Evolutionary conservation across 1,140 invertebrate species (phyloP).

Genomic region (Philopotamus ludificatus): DNA sequence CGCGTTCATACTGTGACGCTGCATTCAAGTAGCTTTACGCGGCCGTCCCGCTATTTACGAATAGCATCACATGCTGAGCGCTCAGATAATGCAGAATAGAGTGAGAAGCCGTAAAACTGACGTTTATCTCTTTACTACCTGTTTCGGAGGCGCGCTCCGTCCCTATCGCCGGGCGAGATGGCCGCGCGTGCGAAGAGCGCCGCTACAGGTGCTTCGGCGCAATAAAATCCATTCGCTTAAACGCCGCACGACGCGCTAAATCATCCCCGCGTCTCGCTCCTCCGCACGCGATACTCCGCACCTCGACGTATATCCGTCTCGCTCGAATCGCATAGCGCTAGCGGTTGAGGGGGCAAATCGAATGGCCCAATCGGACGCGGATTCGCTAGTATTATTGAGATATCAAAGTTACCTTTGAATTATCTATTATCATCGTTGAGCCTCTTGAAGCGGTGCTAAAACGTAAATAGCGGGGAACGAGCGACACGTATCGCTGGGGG

Average conservation of each 20-base stretch:
- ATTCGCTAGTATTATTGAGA: conserved; percentile 33
- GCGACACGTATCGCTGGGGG: too few species aligned
- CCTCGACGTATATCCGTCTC: conserved; percentile 46
- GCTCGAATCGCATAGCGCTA: conserved; percentile 27
- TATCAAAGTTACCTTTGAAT: conserved; percentile 32
- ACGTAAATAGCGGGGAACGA: conserved; percentile 14
- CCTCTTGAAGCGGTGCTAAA: conserved; percentile 3
- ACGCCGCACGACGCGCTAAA: conserved; percentile 42
- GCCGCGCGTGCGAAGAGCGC: conserved; percentile 32
- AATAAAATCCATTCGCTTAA: conserved; percentile 33
- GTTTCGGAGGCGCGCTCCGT: conserved; percentile 52
- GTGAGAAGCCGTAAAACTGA: conserved; percentile 60
- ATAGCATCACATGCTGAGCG: conserved; percentile 35
- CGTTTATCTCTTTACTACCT: conserved; percentile 61
- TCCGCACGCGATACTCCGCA: conserved; percentile 48
- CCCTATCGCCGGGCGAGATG: conserved; percentile 42
- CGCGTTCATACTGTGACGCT: conserved; percentile 34
- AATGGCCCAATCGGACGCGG: conserved; percentile 17
- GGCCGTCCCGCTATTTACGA: background rate
- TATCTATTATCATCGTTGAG: conserved; percentile 16
- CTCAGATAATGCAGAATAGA: conserved; percentile 56
- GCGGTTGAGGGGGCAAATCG: conserved; percentile 34
- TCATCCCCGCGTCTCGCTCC: conserved; percentile 48
- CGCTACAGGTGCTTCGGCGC: conserved; percentile 32
- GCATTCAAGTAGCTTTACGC: conserved; percentile 30